Conservation (phyloP, 2,888 invertebrate genomes). For the Melanotus villosus region DNA sequence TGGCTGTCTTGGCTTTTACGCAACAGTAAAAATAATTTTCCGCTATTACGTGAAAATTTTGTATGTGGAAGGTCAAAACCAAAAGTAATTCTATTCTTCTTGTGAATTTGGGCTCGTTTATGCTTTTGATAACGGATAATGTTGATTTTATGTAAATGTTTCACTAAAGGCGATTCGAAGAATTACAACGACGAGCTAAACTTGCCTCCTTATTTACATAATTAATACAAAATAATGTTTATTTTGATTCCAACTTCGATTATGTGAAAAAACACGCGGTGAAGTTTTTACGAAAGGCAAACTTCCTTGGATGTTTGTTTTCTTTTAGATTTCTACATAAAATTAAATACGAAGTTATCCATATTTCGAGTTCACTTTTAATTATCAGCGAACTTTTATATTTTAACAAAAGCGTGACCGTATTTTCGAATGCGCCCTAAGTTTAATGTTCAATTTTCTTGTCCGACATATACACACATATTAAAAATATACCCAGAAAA, state of each 20-base stretch:
- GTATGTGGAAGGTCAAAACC: no score
- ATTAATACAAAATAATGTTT: constrained; percentile 12
- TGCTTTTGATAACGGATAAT: constrained; percentile 11
- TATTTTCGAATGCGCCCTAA: neutral
- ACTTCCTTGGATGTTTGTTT: neutral
- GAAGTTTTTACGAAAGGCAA: neutral
- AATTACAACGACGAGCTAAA: constrained; percentile 6
- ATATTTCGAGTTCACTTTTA: constrained; percentile 10
- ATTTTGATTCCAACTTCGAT: neutral
- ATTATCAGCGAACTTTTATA: neutral
- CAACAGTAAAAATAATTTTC: no score
- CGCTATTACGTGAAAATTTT: no score
- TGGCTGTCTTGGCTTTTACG: no score
- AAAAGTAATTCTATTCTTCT: neutral
- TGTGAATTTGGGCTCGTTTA: neutral
- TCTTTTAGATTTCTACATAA: no score
- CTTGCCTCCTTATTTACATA: neutral
- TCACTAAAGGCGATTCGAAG: neutral
- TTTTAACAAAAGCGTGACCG: constrained; percentile 6
- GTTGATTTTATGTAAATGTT: constrained; percentile 14
- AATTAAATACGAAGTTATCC: no score
- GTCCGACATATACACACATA: constrained; percentile 25
- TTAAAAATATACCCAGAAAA: constrained; percentile 28
- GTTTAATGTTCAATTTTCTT: constrained; percentile 21
- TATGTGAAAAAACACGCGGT: neutral